A percentile compares a stretch with the other conserved stretches of the same genome.
Conservation (phyloP, 2,888 invertebrate species). For the Sycophila texana region DNA sequence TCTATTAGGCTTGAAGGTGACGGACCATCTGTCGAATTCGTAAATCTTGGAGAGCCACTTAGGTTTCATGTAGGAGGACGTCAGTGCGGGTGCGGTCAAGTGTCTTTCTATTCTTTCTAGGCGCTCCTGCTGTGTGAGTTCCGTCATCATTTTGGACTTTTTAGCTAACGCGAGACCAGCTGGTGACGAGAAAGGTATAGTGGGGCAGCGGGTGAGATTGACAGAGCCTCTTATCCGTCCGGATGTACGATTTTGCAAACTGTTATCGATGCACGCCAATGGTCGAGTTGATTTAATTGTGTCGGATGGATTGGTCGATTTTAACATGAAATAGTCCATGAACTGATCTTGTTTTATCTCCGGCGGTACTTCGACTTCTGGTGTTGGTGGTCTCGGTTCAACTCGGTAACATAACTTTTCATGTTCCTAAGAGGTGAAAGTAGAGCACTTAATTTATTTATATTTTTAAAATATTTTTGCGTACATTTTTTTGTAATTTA, state of each 20-base stretch:
- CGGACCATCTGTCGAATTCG: conserved; percentile 68
- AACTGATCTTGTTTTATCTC: conserved; percentile 74
- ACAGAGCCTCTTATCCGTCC: conserved; percentile 75
- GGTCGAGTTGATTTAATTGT: conserved; percentile 31
- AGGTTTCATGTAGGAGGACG: conserved; percentile 62
- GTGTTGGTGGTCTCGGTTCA: conserved; percentile 52
- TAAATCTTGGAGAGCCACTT: conserved; percentile 69
- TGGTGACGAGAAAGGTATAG: conserved; percentile 78
- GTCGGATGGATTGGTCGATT: conserved; percentile 59
- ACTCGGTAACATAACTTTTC: conserved; percentile 54
- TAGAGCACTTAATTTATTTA: neutral
- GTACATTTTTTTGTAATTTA: neutral
- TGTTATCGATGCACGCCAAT: conserved; percentile 26
- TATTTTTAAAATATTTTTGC: neutral
- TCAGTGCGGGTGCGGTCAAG: conserved; percentile 75
- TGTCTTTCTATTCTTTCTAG: conserved; percentile 78
- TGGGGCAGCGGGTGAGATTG: conserved; percentile 75
- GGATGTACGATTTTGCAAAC: conserved; percentile 65
- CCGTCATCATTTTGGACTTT: conserved; percentile 75
- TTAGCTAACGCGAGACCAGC: conserved; percentile 77
- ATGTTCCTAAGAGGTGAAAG: conserved; percentile 60
- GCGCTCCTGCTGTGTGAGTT: conserved; percentile 77
- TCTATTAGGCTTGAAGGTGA: conserved; percentile 69
- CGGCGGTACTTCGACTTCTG: conserved; percentile 55
- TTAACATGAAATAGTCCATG: conserved; percentile 76